Percentiles rank a stretch among this genome's conserved stretches.
These are phyloP conservation scores for Gymnothorax javanicus DNA, from an alignment of 2,797 vertebrate genomes.

Conservation along the genomic window DNA sequence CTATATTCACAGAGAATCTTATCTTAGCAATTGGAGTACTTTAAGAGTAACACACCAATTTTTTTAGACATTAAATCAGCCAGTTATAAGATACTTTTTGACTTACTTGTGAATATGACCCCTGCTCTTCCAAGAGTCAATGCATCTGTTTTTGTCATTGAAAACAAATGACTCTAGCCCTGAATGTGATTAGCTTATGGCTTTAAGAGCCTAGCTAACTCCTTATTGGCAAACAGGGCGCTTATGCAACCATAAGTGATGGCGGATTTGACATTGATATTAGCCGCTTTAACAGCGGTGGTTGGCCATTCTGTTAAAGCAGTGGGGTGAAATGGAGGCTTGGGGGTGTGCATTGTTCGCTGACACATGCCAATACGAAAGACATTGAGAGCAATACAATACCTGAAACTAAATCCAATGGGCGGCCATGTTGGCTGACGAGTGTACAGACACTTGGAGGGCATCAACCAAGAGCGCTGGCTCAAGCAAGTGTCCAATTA, in stretches of 20 bases:
- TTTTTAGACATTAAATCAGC: too few species aligned
- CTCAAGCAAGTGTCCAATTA: not conserved
- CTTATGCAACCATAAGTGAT: conserved; percentile 60
- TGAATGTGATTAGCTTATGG: conserved; percentile 31
- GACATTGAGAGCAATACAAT: not conserved
- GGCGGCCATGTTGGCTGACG: not conserved
- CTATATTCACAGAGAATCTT: too few species aligned
- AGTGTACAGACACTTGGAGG: not conserved
- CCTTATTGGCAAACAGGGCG: conserved; percentile 33
- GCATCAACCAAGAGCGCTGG: not conserved
- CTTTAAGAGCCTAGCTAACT: conserved; percentile 41
- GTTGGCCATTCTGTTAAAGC: conserved; percentile 10
- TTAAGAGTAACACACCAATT: too few species aligned
- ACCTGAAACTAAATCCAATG: not conserved
- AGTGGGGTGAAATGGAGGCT: not conserved
- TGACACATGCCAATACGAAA: not conserved
- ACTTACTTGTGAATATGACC: too few species aligned
- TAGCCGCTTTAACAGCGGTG: conserved; percentile 39
- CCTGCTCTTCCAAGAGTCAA: too few species aligned
- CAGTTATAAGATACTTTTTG: too few species aligned
- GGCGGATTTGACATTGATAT: conserved; percentile 50
- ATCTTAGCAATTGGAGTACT: too few species aligned
- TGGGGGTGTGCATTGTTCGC: not conserved
- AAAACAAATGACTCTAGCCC: conserved; percentile 40
- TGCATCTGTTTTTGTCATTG: conserved; percentile 38